Evolutionary conservation across 1,140 invertebrate genomes (phyloP).

Genomic region (Prorops nasuta): DNA sequence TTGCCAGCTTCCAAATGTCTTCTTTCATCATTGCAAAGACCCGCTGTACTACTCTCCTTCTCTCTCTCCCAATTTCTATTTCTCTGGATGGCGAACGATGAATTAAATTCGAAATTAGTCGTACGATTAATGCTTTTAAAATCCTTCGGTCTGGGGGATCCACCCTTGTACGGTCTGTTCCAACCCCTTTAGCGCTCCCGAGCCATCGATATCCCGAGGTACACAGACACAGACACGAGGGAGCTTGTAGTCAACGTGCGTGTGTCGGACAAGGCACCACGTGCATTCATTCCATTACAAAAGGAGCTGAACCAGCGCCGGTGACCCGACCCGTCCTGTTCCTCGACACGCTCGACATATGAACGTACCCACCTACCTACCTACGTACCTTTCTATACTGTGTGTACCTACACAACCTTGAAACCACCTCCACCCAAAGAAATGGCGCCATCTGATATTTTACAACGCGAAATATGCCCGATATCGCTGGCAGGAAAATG

Average conservation of each 20-base stretch:
- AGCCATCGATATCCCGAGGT: slow-evolving; percentile 40
- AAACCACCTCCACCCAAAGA: too few species aligned
- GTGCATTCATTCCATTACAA: slow-evolving; percentile 51
- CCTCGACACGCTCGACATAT: slow-evolving; percentile 33
- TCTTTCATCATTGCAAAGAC: too few species aligned
- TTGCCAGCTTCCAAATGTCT: too few species aligned
- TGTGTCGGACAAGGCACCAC: slow-evolving; percentile 48
- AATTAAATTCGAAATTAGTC: too few species aligned
- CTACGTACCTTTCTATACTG: too few species aligned
- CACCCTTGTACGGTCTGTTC: background rate
- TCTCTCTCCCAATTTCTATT: slow-evolving; percentile 28
- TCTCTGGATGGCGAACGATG: too few species aligned
- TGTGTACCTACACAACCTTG: too few species aligned
- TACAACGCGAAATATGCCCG: too few species aligned
- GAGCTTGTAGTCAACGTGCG: slow-evolving; percentile 36
- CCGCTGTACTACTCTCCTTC: too few species aligned
- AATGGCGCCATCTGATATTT: too few species aligned
- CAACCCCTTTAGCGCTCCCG: slow-evolving; percentile 40
- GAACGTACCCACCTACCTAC: slow-evolving; percentile 12
- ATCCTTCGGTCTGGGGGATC: background rate
- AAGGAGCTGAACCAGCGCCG: slow-evolving; percentile 49
- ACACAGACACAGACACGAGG: slow-evolving; percentile 41
- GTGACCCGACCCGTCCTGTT: slow-evolving; percentile 21
- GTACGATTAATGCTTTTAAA: too few species aligned
- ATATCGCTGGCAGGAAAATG: too few species aligned